Evolutionary conservation across 2,888 invertebrate genomes (phyloP).

Genomic region (Callyntrura guangdongensis): DNA sequence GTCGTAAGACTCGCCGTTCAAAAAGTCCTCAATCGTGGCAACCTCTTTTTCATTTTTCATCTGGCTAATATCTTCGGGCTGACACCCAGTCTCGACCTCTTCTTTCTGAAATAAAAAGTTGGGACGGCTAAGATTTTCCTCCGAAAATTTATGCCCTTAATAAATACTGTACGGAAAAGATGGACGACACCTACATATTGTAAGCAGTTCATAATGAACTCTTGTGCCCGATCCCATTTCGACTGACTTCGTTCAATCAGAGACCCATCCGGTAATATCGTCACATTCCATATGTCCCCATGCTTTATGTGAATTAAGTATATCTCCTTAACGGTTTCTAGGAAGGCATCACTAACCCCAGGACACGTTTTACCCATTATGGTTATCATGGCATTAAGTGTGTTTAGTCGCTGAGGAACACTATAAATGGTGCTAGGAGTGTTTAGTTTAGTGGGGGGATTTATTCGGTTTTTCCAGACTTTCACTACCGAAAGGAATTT

Average conservation of each 20-base stretch:
- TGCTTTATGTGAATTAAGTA: constrained; percentile 31
- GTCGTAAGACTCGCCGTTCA: constrained; percentile 54
- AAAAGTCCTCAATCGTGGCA: constrained; percentile 54
- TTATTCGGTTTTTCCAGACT: constrained; percentile 37
- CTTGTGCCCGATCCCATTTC: constrained; percentile 39
- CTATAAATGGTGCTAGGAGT: constrained; percentile 35
- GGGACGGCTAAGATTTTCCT: too few relatives aligned
- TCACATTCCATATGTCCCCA: constrained; percentile 51
- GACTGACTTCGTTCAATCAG: constrained; percentile 28
- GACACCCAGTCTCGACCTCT: neutral
- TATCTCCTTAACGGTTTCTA: constrained; percentile 34
- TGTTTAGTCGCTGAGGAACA: neutral
- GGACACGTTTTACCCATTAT: constrained; percentile 37
- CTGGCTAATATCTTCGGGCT: neutral
- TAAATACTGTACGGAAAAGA: too few relatives aligned
- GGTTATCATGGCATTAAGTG: constrained; percentile 16
- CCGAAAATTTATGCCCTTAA: too few relatives aligned
- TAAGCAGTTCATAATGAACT: constrained; percentile 15
- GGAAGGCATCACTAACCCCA: neutral
- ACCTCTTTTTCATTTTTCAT: constrained; percentile 51
- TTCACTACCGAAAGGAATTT: constrained; percentile 49
- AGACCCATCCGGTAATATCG: neutral
- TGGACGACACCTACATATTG: neutral
- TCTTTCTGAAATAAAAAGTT: constrained; percentile 5
- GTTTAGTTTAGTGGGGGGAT: neutral